A percentile compares a stretch with the other conserved stretches of the same genome.
Conservation (phyloP, 2,888 invertebrate species). For the Protonemura montana region DNA sequence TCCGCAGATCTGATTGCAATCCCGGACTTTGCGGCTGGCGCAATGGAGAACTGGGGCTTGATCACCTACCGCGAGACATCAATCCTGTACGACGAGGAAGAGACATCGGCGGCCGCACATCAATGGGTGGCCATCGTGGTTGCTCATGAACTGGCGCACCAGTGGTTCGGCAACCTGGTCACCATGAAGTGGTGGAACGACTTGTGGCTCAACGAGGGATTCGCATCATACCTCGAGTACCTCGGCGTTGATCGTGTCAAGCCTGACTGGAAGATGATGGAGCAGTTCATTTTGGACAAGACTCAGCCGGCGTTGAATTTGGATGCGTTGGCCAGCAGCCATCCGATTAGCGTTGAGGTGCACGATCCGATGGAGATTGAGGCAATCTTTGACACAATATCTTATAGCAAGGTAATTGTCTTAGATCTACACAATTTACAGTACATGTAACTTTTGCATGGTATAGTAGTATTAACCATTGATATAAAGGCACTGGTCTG, state of each 20-base stretch:
- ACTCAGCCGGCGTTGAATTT: constrained; percentile 72
- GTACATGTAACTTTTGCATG: no score
- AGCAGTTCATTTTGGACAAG: constrained; percentile 73
- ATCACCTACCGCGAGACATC: constrained; percentile 76
- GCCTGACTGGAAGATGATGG: constrained; percentile 74
- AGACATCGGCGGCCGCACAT: constrained; percentile 71
- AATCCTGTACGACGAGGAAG: constrained; percentile 69
- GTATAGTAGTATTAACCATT: no score
- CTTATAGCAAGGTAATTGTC: constrained; percentile 72
- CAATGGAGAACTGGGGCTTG: constrained; percentile 85
- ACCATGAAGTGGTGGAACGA: constrained; percentile 96
- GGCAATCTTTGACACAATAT: constrained; percentile 77
- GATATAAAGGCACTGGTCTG: no score
- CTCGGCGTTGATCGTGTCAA: constrained; percentile 70
- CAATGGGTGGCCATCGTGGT: constrained; percentile 73
- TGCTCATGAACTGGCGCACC: constrained; percentile 76
- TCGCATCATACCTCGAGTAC: constrained; percentile 84
- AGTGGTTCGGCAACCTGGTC: constrained; percentile 90
- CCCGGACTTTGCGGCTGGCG: constrained; percentile 73
- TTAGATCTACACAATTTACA: no score
- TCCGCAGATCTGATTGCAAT: constrained; percentile 73
- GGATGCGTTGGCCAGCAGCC: constrained; percentile 74
- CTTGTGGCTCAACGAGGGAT: constrained; percentile 89
- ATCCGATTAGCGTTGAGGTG: constrained; percentile 74
- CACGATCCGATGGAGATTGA: constrained; percentile 75